phyloP scores from a whole-genome alignment of 2,113 vertebrate species.

The Capreolus pygargus region DNA sequence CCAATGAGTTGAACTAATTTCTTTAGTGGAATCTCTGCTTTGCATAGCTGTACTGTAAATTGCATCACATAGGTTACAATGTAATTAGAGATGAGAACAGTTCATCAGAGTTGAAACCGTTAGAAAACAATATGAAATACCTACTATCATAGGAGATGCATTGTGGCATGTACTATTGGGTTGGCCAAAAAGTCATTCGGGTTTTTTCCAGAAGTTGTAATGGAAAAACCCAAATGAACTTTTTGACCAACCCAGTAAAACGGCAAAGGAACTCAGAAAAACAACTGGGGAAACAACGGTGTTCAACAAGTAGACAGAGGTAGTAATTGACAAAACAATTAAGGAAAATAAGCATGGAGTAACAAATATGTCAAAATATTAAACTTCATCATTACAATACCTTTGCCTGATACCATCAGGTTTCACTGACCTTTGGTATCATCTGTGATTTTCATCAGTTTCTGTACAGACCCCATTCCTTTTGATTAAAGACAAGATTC shows the following conservation, averaged over 20 bases:
- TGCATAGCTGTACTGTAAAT: neutral
- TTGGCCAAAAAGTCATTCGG: neutral
- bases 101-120: neutral
- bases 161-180: neutral
- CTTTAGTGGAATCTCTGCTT: neutral
- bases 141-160: neutral
- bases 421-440: neutral
- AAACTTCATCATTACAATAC: neutral
- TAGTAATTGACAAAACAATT: neutral
- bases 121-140: neutral
- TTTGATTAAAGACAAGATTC: neutral
- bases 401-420: neutral
- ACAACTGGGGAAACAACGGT: neutral
- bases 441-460: neutral
- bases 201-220: neutral
- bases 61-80: neutral
- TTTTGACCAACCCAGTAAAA: neutral
- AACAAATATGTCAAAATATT: neutral
- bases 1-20: neutral
- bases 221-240: neutral
- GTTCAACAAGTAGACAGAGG: neutral
- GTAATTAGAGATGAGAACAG: neutral
- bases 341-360: neutral
- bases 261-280: neutral
- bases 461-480: neutral